A percentile compares a stretch with the other conserved stretches of the same genome.
These are phyloP conservation scores for Lycaon pictus DNA, from an alignment of 2,113 vertebrate genomes.

Conservation along the genomic window DNA sequence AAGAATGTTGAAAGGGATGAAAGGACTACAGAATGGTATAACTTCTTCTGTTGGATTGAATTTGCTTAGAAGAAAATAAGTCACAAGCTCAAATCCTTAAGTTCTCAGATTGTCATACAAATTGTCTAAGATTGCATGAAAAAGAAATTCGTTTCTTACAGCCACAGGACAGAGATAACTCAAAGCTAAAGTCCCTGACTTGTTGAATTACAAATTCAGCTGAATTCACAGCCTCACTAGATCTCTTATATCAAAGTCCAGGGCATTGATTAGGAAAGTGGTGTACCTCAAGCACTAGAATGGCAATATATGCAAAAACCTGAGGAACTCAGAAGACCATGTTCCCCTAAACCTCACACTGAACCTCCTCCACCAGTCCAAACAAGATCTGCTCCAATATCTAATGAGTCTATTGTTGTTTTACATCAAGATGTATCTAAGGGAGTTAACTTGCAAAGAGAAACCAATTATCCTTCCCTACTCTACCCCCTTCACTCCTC, in stretches of 20 bases:
- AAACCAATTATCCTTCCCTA: constrained; percentile 57
- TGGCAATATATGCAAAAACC: not conserved
- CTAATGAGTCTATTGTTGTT: constrained; percentile 49
- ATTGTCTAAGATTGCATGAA: not conserved
- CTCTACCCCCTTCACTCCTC: constrained; percentile 33
- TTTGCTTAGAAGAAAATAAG: constrained; percentile 10
- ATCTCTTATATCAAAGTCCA: not conserved
- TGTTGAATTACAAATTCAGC: constrained; percentile 33
- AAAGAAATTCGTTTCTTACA: constrained; percentile 49
- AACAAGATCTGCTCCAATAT: not conserved
- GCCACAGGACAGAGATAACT: not conserved
- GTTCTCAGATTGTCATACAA: not conserved
- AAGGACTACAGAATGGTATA: not conserved
- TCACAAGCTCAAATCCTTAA: constrained; percentile 3
- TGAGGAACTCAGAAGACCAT: not conserved
- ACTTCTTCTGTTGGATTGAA: not conserved
- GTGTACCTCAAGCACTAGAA: not conserved
- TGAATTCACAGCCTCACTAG: not conserved
- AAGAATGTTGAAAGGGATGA: not conserved
- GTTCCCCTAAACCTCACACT: not conserved
- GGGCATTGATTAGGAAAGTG: not conserved
- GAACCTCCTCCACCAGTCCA: not conserved
- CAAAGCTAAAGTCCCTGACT: not conserved
- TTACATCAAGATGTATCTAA: not conserved
- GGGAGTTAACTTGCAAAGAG: not conserved